A percentile compares a stretch with the other conserved stretches of the same genome.
phyloP scores from a whole-genome alignment of 2,888 invertebrate genomes.

The Drosophila subsilvestris region DNA sequence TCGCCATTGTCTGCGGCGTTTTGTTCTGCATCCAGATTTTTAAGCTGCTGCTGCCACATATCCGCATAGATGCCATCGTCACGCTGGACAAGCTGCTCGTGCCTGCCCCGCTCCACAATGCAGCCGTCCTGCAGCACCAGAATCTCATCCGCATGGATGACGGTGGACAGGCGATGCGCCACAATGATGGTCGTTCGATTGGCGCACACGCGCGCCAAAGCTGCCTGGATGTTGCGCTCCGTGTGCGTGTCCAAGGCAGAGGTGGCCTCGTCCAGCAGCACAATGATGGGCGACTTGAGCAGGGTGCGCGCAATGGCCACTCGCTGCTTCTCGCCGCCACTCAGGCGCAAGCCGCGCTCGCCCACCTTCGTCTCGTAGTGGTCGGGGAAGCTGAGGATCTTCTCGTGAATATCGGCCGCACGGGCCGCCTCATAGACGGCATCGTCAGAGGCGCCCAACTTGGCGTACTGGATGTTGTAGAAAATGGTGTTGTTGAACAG shows the following conservation, averaged over 20 bases:
- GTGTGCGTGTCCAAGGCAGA: constrained; percentile 98
- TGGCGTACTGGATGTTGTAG: constrained; percentile 98
- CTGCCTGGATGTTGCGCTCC: constrained; percentile 96
- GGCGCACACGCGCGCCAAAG: constrained; percentile 92
- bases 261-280: constrained; percentile 97
- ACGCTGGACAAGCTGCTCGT: constrained; percentile 88
- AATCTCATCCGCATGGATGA: constrained; percentile 97
- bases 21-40: constrained; percentile 80
- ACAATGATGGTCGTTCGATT: constrained; percentile 97
- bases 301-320: constrained; percentile 98
- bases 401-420: constrained; percentile 96
- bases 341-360: constrained; percentile 96
- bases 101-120: constrained; percentile 95
- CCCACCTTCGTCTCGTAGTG: constrained; percentile 95
- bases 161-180: constrained; percentile 96
- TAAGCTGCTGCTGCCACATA: constrained; percentile 96
- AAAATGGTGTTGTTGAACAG: constrained; percentile 96
- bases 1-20: constrained; percentile 35
- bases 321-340: constrained; percentile 98
- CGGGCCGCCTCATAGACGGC: constrained; percentile 95
- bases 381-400: constrained; percentile 95
- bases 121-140: constrained; percentile 95
- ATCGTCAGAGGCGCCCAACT: constrained; percentile 89
- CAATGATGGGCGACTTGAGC: constrained; percentile 94
- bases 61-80: constrained; percentile 91